Evolutionary conservation across 1,140 invertebrate genomes (phyloP), one percentile per base, ranked within the genome.

Genomic region (Lycorma delicatula): DNA sequence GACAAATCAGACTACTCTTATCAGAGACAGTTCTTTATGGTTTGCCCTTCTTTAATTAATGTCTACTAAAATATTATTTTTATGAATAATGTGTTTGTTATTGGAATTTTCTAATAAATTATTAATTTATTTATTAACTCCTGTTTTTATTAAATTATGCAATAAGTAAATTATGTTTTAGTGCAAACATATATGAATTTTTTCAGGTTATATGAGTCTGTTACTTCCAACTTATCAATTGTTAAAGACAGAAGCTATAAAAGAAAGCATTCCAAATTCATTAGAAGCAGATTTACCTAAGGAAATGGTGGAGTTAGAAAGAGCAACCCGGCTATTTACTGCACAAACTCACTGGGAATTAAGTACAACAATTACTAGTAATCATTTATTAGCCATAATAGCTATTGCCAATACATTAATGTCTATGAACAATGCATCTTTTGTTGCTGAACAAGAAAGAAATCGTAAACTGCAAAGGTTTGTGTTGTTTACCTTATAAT

Each of bases 391-490:
- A 49, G 87, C 93, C 29, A 85, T 98, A 38, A 91, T 99, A 27
- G 87, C 95, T 16, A 76, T 98, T 25, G 89, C 94, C 9, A 97
- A 98, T 72, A 98, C 97, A 0, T 77, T 99, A 18, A 98, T 98
- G 92, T 95, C 93, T 0, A 97, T 98, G 91, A 94, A 89, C 68
- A 93, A 92, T 67, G 91, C 93, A 25, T 92, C 91, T 18, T 97
- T 98, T 70, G 79, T 91, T 56, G 84, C 87, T 0, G 87, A 91
- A 66, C 87, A 88, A 71, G 89, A 91, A 70, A 76, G 87, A 20
- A 83, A 82, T 65, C 77, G 87, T 47, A 85, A 87, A 70, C 71
- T 89, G 66, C 83, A 87, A 65, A 82, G 84, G 60, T 63, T n/a
- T n/a, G n/a, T n/a, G n/a, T n/a, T n/a, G n/a, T n/a, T n/a, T n/a